phyloP scores from a whole-genome alignment of 2,888 invertebrate species.

The Eurytoma adleriae region DNA sequence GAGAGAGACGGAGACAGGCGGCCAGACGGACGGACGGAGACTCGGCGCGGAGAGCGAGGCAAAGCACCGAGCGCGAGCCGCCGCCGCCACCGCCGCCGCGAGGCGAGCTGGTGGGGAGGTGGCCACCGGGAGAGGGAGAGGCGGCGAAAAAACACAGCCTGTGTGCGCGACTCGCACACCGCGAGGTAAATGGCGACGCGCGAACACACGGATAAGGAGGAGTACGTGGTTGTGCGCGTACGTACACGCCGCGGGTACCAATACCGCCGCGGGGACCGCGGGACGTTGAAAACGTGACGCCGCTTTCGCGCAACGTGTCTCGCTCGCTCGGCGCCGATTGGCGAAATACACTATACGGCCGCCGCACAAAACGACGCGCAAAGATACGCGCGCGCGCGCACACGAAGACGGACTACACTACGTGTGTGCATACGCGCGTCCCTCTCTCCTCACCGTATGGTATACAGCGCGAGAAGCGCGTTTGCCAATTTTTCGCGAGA shows the following conservation, averaged over 20 bases:
- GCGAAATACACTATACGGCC: constrained; percentile 81
- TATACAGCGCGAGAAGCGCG: too few species aligned
- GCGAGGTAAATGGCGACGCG: constrained; percentile 50
- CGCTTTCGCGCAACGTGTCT: constrained; percentile 42
- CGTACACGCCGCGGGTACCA: not conserved
- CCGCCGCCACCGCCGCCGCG: constrained; percentile 4
- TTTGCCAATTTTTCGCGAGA: too few species aligned
- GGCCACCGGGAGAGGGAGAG: not conserved
- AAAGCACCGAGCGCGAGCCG: not conserved
- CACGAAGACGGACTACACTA: not conserved
- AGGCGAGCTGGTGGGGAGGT: not conserved
- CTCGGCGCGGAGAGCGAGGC: not conserved
- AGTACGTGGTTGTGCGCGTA: not conserved
- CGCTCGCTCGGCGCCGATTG: constrained; percentile 17
- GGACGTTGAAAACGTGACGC: constrained; percentile 37
- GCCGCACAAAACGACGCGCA: constrained; percentile 87
- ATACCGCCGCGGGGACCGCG: not conserved
- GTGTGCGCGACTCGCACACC: constrained; percentile 7
- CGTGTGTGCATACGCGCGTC: too few species aligned
- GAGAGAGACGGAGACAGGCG: constrained; percentile 9
- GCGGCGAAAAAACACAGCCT: constrained; percentile 23
- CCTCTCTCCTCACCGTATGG: too few species aligned
- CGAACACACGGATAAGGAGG: constrained; percentile 10
- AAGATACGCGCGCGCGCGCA: constrained; percentile 79
- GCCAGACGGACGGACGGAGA: not conserved